Conservation (phyloP, 2,797 vertebrate genomes). For the Sebastes cheni region DNA sequence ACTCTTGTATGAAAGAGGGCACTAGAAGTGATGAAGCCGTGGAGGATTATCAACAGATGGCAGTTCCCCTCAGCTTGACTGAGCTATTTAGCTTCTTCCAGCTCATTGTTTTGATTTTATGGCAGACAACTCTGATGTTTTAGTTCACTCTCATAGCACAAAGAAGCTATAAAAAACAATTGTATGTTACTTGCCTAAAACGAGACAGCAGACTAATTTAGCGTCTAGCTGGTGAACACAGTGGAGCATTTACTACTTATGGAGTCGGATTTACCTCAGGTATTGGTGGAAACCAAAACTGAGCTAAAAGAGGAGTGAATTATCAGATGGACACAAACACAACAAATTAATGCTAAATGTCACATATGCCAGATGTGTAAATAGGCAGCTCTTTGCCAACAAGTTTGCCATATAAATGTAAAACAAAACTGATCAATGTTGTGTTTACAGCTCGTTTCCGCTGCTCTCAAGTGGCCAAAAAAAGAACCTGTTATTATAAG, state of each 20-base stretch:
- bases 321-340: not conserved
- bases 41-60: not conserved
- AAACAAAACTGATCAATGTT: not conserved
- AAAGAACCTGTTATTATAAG: not conserved
- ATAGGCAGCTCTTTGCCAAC: not conserved
- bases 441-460: not conserved
- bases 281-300: not conserved
- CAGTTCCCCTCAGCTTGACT: not conserved
- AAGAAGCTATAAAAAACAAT: not conserved
- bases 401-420: rapidly evolving
- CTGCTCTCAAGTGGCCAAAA: not conserved
- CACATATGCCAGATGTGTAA: not conserved
- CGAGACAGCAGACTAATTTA: not conserved
- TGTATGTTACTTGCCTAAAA: not conserved
- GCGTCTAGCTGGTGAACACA: not conserved
- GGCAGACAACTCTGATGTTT: not conserved
- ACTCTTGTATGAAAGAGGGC: not conserved
- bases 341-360: not conserved
- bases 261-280: not conserved
- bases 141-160: not conserved
- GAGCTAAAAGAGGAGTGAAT: not conserved
- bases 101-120: not conserved
- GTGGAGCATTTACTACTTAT: not conserved
- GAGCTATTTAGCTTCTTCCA: not conserved
- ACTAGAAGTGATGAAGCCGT: too few relatives aligned